Base-by-base conservation (phyloP, 2,797 vertebrate genomes). In the Threskiornis aethiopicus region DNA sequence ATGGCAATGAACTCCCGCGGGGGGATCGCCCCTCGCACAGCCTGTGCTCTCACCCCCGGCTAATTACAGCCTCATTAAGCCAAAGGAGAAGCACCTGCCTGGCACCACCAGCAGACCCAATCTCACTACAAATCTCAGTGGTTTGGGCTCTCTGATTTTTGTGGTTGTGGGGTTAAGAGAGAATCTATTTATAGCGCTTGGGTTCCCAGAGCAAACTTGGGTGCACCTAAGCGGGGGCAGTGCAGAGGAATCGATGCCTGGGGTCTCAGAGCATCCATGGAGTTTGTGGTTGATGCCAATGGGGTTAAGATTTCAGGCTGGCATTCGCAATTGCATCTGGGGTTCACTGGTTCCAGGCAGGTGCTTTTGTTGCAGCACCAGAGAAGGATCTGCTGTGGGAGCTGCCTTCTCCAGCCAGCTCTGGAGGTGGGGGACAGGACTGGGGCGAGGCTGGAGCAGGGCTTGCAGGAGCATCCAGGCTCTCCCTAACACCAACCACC, bases 171-270 rank as follows among this genome's bases (percentile, higher is more conserved):
- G 46, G 16, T 31, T 39, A 33, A 64, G 9, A 41, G 37, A 57
- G 29, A 6, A 35, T 58, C 35, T 77, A n/a, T 59, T 71, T 72
- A 15, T 31, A 59, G 66, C 0, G 0, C 20, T 49, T 49, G 59
- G 8, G 13, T 20, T 46, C 2, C 16, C 22, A 41, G 14, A 13
- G 11, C 4, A 20, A 33, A 5, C 3, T 3, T 17, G 33, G 9
- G 26, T 57, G 31, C 0, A 1, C 14, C 3, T 15, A 17, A 22
- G 33, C 3, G 67, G 41, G 41, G 22, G 54, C 2, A 39, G 26
- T 3, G 11, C 5, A 17, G 4, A 17, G 37, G 16, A 3, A 12
- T 28, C 0, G 0, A 1, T 2, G 41, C 2, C 0, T 39, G 55
- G 16, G 18, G 6, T 51, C n/a, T 79, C n/a, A 3, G 66, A 4